Conservation (phyloP, 2,113 vertebrate species). For the Ornithorhynchus anatinus region DNA sequence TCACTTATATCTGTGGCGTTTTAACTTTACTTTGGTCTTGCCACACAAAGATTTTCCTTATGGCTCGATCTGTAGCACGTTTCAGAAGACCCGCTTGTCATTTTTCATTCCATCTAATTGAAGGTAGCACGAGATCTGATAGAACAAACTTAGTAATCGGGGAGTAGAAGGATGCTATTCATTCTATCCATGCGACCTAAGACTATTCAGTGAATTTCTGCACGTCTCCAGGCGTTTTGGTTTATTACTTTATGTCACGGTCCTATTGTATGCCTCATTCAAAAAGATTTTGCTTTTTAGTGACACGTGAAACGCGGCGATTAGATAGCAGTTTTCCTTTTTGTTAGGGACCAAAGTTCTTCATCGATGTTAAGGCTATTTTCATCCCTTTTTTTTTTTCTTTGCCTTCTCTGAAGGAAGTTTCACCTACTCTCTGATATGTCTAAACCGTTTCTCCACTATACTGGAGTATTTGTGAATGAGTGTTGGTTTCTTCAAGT, state of each 20-base stretch:
- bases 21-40: slow-evolving; percentile 38
- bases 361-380: not conserved
- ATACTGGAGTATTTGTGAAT: slow-evolving; percentile 45
- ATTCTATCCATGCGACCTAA: slow-evolving; percentile 10
- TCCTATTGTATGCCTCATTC: slow-evolving; percentile 16
- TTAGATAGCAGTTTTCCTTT: slow-evolving; percentile 40
- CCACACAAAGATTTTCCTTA: not conserved
- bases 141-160: not conserved
- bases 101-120: not conserved
- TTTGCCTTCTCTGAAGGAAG: not conserved
- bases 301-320: slow-evolving; percentile 17
- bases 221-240: slow-evolving; percentile 10
- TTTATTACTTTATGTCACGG: slow-evolving; percentile 1
- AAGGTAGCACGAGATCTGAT: not conserved
- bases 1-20: slow-evolving; percentile 25
- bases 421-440: not conserved
- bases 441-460: slow-evolving; percentile 38
- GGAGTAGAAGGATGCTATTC: not conserved
- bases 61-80: not conserved
- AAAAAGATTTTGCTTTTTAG: slow-evolving; percentile 34
- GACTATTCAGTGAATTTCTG: slow-evolving; percentile 20
- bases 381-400: not conserved
- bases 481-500: slow-evolving; percentile 39
- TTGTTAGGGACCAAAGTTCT: slow-evolving; percentile 30
- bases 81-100: not conserved